Evolutionary conservation across 2,888 invertebrate species (phyloP), one percentile per base, ranked within the genome.

Genomic region (Gari tellinella): DNA sequence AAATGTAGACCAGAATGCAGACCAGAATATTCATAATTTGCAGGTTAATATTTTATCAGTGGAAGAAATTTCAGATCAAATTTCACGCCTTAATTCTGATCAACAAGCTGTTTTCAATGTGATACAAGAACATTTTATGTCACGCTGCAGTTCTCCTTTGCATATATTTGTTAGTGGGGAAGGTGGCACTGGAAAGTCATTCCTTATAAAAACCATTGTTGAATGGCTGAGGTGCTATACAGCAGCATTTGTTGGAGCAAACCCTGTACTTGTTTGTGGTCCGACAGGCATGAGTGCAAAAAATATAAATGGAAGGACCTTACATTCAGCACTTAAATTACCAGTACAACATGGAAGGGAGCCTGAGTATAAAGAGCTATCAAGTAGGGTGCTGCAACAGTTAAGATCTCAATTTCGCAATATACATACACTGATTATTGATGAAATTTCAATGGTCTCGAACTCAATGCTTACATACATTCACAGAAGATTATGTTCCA

Each of bases 381-480:
- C 66, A 37, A 57, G 53, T 40, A 41, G 37, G 55, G n/a, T 19
- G 14, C 51, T 75, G 31, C 43, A 75, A 41, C 25, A 51, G 23
- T 12, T 75, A 8, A 38, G 69, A 43, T 26, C 31, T 26, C 23
- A 19, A n/a, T 63, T 55, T 41, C 7, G 19, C n/a, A 23, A 53
- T 63, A 53, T 67, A 40, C 75, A 75, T 66, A 70, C 70, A 38
- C n/a, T 75, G n/a, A 21, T 75, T 14, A 75, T 70, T 53, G 75
- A 75, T 75, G 75, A 75, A 55, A 70, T 75, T 15, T 66, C 70
- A 26, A 70, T 75, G 58, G 75, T 75, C 21, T 62, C 66, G 26
- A 53, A 46, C 17, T n/a, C n/a, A 37, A 70, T 52, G 37, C 37
- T 70, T 15, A 53, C 48, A 17, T 60, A 40, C 40, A 67, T 75